A percentile compares a stretch with the other conserved stretches of the same genome.
Conservation (phyloP, 1,140 invertebrate genomes). For the Cephus cinctus region DNA sequence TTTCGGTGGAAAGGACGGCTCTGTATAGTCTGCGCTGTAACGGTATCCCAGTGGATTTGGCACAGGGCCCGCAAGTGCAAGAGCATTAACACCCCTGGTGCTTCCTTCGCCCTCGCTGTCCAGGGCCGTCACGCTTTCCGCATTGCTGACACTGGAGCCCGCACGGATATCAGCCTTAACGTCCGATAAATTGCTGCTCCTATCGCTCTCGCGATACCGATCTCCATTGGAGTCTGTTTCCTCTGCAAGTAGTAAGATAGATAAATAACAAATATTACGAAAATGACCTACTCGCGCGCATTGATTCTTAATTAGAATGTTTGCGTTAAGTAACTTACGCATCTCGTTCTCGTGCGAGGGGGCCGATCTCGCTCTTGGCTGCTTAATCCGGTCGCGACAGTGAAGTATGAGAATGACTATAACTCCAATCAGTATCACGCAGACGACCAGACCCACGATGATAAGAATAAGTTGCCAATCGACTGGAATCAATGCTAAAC, state of each 20-base stretch:
- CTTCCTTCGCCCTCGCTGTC: conserved; percentile 57
- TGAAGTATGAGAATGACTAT: conserved; percentile 59
- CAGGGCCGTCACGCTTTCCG: conserved; percentile 63
- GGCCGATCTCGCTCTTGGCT: conserved; percentile 47
- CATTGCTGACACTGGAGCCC: conserved; percentile 75
- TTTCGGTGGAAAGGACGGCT: conserved; percentile 76
- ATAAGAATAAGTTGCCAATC: conserved; percentile 59
- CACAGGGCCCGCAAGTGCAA: conserved; percentile 75
- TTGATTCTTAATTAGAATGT: not conserved
- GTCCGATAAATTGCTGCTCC: conserved; percentile 88
- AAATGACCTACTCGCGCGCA: too few species aligned
- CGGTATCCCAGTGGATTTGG: conserved; percentile 72
- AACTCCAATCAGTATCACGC: conserved; percentile 55
- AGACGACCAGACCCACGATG: conserved; percentile 55
- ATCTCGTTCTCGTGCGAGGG: conserved; percentile 52
- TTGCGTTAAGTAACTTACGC: conserved; percentile 41
- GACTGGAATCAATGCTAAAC: conserved; percentile 56
- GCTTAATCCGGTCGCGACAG: conserved; percentile 57
- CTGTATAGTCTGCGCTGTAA: conserved; percentile 86
- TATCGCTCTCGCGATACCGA: conserved; percentile 81
- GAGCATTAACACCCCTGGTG: conserved; percentile 61
- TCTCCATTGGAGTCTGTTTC: conserved; percentile 70
- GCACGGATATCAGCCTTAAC: conserved; percentile 85
- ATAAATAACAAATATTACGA: too few species aligned
- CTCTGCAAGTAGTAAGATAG: conserved; percentile 40